Conservation (phyloP, 2,888 invertebrate genomes). For the Phyto melanocephala region DNA sequence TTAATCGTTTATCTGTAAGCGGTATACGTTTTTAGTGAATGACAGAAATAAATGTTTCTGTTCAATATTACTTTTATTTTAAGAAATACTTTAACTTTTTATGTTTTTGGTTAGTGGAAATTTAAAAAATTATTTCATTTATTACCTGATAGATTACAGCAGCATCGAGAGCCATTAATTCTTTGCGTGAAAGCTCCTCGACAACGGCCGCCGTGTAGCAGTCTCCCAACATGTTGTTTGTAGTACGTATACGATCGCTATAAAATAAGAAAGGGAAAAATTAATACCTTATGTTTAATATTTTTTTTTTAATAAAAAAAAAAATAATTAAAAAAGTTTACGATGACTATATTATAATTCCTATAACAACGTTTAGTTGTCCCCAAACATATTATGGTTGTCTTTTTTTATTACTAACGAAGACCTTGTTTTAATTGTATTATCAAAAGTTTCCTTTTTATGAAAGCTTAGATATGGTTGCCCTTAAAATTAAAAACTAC, state of each 20-base stretch:
- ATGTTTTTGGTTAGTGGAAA: not conserved
- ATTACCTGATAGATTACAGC: slow-evolving; percentile 81
- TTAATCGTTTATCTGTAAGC: slow-evolving; percentile 67
- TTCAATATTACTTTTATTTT: slow-evolving; percentile 39
- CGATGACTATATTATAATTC: too few species aligned
- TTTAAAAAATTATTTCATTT: slow-evolving; percentile 11
- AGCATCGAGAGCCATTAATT: slow-evolving; percentile 87
- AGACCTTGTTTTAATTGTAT: too few species aligned
- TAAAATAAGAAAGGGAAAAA: slow-evolving; percentile 67
- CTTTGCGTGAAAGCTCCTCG: slow-evolving; percentile 89
- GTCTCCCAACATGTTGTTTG: slow-evolving; percentile 93
- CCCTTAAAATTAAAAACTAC: too few species aligned
- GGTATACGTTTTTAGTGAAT: slow-evolving; percentile 67
- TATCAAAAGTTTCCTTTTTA: too few species aligned
- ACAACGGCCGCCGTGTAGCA: slow-evolving; percentile 92
- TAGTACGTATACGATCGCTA: slow-evolving; percentile 91
- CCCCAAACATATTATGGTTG: too few species aligned
- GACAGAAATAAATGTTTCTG: slow-evolving; percentile 59
- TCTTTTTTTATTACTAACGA: too few species aligned
- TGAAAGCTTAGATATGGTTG: too few species aligned
- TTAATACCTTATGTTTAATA: too few species aligned
- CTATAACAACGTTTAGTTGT: too few species aligned
- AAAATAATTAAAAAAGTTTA: too few species aligned
- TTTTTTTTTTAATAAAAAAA: not conserved
- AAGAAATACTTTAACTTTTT: slow-evolving; percentile 52